Evolutionary conservation across 1,140 invertebrate species (phyloP).

Genomic region (Ostrea denselamellosa): DNA sequence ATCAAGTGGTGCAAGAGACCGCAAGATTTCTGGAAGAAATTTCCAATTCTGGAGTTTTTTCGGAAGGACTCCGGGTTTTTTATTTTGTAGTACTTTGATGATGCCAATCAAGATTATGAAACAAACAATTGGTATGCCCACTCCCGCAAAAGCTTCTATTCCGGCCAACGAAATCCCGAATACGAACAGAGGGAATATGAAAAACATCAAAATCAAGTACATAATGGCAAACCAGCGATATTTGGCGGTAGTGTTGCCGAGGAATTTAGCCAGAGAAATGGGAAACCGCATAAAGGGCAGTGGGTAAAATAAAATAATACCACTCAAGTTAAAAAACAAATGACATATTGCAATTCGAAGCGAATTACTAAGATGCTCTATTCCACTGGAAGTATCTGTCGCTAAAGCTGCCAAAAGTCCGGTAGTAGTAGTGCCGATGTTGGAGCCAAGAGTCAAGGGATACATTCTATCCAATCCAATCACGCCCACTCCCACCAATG

Average conservation of each 20-base stretch:
- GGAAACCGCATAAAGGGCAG: slow-evolving; percentile 82
- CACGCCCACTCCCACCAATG: slow-evolving; percentile 83
- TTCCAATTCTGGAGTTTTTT: slow-evolving; percentile 68
- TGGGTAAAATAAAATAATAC: slow-evolving; percentile 83
- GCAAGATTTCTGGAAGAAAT: slow-evolving; percentile 65
- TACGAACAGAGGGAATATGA: slow-evolving; percentile 80
- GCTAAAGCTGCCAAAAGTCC: slow-evolving; percentile 81
- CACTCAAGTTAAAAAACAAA: slow-evolving; percentile 79
- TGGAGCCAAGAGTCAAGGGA: slow-evolving; percentile 83
- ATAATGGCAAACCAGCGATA: slow-evolving; percentile 83
- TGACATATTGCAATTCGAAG: slow-evolving; percentile 73
- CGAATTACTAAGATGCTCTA: slow-evolving; percentile 64
- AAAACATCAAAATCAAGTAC: slow-evolving; percentile 82
- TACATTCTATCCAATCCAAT: slow-evolving; percentile 82
- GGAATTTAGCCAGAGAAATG: slow-evolving; percentile 80
- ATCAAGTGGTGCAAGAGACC: slow-evolving; percentile 70
- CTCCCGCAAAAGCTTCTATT: slow-evolving; percentile 67
- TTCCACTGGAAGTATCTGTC: slow-evolving; percentile 65
- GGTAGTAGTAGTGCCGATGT: slow-evolving; percentile 84
- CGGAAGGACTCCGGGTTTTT: slow-evolving; percentile 64
- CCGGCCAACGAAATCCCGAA: slow-evolving; percentile 79
- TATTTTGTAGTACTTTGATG: slow-evolving; percentile 69
- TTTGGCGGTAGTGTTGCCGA: slow-evolving; percentile 81
- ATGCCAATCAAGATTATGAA: slow-evolving; percentile 63
- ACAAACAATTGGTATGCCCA: slow-evolving; percentile 63